These are phyloP conservation scores for Triplophysa tibetana DNA, from an alignment of 2,113 vertebrate genomes.

Conservation along the genomic window DNA sequence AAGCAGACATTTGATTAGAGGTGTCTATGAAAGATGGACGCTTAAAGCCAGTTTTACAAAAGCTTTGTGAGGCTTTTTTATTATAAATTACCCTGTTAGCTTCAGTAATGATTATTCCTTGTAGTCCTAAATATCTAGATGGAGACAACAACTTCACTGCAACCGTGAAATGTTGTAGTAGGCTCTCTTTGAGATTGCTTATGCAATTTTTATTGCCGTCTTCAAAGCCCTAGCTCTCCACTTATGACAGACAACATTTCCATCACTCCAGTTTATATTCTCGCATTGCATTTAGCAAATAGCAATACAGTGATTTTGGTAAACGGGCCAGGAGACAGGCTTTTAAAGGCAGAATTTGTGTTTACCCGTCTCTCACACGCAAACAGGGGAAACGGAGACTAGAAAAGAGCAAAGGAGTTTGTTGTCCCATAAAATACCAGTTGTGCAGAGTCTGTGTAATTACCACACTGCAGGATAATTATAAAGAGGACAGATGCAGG, in stretches of 20 bases:
- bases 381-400: conserved; percentile 28
- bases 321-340: conserved; percentile 28
- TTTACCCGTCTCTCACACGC: conserved; percentile 24
- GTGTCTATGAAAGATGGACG: conserved; percentile 24
- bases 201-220: conserved; percentile 18
- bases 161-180: not conserved
- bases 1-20: conserved; percentile 34
- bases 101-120: not conserved
- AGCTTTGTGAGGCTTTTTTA: not conserved
- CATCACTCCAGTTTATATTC: conserved; percentile 42
- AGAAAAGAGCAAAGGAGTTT: conserved; percentile 48
- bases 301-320: conserved; percentile 19
- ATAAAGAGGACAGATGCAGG: conserved; percentile 51
- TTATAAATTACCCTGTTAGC: not conserved
- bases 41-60: conserved; percentile 16
- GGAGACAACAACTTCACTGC: not conserved
- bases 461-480: conserved; percentile 56
- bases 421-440: conserved; percentile 51
- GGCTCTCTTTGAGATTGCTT: conserved; percentile 28
- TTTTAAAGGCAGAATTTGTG: conserved; percentile 43
- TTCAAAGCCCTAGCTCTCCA: conserved; percentile 11
- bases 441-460: conserved; percentile 53
- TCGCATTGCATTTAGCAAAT: conserved; percentile 12
- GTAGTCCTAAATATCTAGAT: conserved; percentile 1
- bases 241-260: conserved; percentile 35